Evolutionary conservation across 2,888 invertebrate species (phyloP).

Genomic region (Eristalinus aeneus): DNA sequence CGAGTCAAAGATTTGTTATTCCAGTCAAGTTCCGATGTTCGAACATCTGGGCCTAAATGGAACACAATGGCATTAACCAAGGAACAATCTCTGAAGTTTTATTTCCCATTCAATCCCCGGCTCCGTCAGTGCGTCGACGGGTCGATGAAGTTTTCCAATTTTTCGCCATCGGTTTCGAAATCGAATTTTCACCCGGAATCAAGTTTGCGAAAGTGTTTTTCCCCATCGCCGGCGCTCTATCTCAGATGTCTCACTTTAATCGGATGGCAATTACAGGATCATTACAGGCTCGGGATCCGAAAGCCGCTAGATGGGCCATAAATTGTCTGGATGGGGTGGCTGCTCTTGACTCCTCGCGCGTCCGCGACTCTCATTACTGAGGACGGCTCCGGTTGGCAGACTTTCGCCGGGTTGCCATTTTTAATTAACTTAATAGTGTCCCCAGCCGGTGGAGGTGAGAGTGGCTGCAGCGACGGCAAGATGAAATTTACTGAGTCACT

Average conservation of each 20-base stretch:
- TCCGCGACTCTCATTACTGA: not conserved
- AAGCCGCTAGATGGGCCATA: slow-evolving; percentile 37
- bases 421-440: slow-evolving; percentile 71
- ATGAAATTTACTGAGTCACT: slow-evolving; percentile 26
- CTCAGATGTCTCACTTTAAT: slow-evolving; percentile 65
- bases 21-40: slow-evolving; percentile 61
- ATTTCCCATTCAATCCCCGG: slow-evolving; percentile 17
- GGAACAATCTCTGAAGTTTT: slow-evolving; percentile 61
- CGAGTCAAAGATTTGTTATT: slow-evolving; percentile 61
- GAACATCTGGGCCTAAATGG: slow-evolving; percentile 68
- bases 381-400: slow-evolving; percentile 14
- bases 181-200: slow-evolving; percentile 66
- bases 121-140: not conserved
- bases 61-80: slow-evolving; percentile 58
- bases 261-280: slow-evolving; percentile 69
- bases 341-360: not conserved
- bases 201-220: slow-evolving; percentile 65
- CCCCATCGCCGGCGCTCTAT: slow-evolving; percentile 36
- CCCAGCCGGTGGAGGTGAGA: not conserved
- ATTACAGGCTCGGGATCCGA: slow-evolving; percentile 44
- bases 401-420: slow-evolving; percentile 48
- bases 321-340: slow-evolving; percentile 61
- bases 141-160: slow-evolving; percentile 64
- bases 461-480: not conserved
- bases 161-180: slow-evolving; percentile 61